Percentiles rank a stretch among this genome's conserved stretches.
These are phyloP conservation scores for Melipona beecheii DNA, from an alignment of 2,888 invertebrate species.

Conservation along the genomic window DNA sequence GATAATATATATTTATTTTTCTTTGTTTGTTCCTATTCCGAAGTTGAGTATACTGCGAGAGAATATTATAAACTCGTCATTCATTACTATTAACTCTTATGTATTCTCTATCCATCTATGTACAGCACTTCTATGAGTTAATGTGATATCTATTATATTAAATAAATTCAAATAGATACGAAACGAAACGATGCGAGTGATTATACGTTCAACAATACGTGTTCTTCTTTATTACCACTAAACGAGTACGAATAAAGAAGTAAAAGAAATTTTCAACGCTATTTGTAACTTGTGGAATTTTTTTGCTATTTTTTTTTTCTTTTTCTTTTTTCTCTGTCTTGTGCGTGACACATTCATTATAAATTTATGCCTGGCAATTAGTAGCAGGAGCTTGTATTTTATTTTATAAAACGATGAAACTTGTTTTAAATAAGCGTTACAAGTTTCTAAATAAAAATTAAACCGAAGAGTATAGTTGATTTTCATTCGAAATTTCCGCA, in stretches of 20 bases:
- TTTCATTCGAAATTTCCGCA: too few relatives aligned
- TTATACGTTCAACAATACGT: constrained; percentile 24
- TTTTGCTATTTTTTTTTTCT: not conserved
- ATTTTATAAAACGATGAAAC: not conserved
- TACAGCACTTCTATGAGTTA: constrained; percentile 83
- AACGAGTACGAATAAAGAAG: constrained; percentile 40
- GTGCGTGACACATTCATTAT: not conserved
- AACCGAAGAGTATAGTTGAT: not conserved
- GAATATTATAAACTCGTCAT: constrained; percentile 62
- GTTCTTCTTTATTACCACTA: constrained; percentile 32
- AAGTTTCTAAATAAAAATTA: constrained; percentile 21
- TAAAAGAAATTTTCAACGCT: constrained; percentile 27
- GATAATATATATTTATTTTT: constrained; percentile 68
- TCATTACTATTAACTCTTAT: constrained; percentile 65
- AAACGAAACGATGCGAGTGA: constrained; percentile 42
- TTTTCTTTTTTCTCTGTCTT: not conserved
- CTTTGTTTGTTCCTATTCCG: constrained; percentile 83
- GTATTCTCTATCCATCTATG: constrained; percentile 75
- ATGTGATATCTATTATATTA: constrained; percentile 80
- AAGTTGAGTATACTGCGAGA: constrained; percentile 77
- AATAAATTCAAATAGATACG: constrained; percentile 76
- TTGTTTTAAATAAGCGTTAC: not conserved
- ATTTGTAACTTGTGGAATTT: not conserved
- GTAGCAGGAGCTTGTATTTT: not conserved
- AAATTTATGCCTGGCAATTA: constrained; percentile 13